phyloP scores from a whole-genome alignment of 2,888 invertebrate species.

The Lingula anatina region DNA sequence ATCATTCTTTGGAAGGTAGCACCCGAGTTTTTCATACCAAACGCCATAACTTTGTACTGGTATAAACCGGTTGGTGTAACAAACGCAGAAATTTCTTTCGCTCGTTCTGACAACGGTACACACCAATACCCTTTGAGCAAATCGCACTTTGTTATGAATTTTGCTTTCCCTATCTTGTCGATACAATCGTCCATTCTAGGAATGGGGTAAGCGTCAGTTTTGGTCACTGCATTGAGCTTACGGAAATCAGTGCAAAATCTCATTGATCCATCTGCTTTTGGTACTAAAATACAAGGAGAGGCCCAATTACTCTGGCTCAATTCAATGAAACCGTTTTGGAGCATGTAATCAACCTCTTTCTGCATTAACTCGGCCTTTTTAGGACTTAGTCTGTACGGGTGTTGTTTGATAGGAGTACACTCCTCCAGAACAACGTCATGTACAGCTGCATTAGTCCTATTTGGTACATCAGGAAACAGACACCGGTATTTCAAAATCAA shows the following conservation, averaged over 20 bases:
- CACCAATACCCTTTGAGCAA: neutral
- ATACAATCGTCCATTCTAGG: neutral
- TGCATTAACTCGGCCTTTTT: neutral
- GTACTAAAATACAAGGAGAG: slow-evolving; percentile 2
- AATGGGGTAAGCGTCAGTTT: neutral
- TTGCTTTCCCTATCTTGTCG: neutral
- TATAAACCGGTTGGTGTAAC: slow-evolving; percentile 6
- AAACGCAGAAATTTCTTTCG: slow-evolving; percentile 9
- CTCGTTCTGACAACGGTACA: slow-evolving; percentile 6
- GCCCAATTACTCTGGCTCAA: neutral
- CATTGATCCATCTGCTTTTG: neutral
- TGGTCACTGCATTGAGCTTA: neutral
- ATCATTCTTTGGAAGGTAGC: slow-evolving; percentile 8
- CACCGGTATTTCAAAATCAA: neutral
- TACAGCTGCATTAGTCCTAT: neutral
- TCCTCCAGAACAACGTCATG: neutral
- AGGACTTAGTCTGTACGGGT: neutral
- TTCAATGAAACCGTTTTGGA: neutral
- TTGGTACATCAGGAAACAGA: neutral
- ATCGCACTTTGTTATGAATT: neutral
- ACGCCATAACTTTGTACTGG: slow-evolving; percentile 9
- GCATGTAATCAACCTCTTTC: neutral
- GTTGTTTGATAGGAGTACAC: neutral
- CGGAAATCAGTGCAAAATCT: neutral
- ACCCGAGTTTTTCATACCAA: slow-evolving; percentile 9